Evolutionary conservation across 2,113 vertebrate species (phyloP).

Genomic region (Sturnira hondurensis): DNA sequence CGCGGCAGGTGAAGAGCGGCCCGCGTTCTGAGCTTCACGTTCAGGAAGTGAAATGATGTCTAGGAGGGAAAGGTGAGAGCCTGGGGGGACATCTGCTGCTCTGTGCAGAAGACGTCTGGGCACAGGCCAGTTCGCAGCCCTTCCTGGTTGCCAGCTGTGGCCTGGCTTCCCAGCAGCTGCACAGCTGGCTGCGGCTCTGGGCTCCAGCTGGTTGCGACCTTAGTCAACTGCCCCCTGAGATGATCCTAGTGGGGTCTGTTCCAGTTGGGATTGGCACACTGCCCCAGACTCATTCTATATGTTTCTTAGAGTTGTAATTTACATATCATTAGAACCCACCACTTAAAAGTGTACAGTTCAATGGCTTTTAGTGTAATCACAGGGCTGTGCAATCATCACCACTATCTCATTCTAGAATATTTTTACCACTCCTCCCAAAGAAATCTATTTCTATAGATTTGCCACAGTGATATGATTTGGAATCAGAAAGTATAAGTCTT

Average conservation of each 20-base stretch:
- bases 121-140: accelerated
- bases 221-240: not conserved
- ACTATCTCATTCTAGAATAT: not conserved
- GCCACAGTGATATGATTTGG: not conserved
- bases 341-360: not conserved
- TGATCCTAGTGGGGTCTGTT: not conserved
- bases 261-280: not conserved
- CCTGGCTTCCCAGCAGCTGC: not conserved
- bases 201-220: not conserved
- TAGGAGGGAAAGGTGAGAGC: not conserved
- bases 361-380: not conserved
- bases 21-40: not conserved
- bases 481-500: not conserved
- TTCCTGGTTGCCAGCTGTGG: not conserved
- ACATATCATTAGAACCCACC: not conserved
- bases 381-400: not conserved
- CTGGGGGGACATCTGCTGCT: no score
- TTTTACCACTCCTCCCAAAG: not conserved
- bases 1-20: not conserved
- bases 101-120: not conserved
- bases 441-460: not conserved
- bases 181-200: not conserved
- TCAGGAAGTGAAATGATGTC: not conserved
- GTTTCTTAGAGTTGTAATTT: not conserved
- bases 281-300: not conserved